Base-by-base conservation (phyloP, 2,113 vertebrate species). In the Phaethornis superciliosus region DNA sequence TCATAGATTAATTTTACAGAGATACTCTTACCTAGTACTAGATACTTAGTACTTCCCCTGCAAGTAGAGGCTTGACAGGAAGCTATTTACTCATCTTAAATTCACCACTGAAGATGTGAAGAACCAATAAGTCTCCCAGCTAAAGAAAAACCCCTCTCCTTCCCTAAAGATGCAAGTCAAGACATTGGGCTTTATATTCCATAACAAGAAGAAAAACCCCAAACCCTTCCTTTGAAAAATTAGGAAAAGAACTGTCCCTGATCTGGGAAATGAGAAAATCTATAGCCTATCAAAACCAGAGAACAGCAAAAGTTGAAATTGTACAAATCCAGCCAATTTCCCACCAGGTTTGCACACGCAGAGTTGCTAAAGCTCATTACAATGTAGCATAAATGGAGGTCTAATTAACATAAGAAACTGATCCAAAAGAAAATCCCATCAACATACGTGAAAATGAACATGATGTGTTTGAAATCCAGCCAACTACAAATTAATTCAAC, bases 401-500 rank as follows among this genome's bases (percentile, higher is more conserved):
- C 91, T 95, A 94, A 96, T 95, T 96, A 96, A 85, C 62, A 85
- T 80, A 93, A 94, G 85, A 94, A 94, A 77, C 70, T 5, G 32
- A 85, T 96, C 91, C 87, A 88, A 95, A 94, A 82, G 78, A 91
- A 94, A 95, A 96, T 91, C 89, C 84, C 85, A 83, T 91, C 94
- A 87, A 95, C 91, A 89, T 94, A 96, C 78, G 60, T 96, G 95
- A 88, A 95, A 95, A 94, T 1, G 7, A 95, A 94, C 87, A 44
- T 91, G 94, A 94, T 88, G 71, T 52, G 55, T 82, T 91, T 96
- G 95, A 96, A 96, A 94, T 85, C 55, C 93, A 78, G 94, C 95
- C 96, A 96, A 81, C 80, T 94, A 92, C 94, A 96, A 96, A 96
- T 95, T 96, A 96, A 96, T 96, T 96, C 93, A 94, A 77, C 89